Conservation (phyloP, 2,888 invertebrate genomes). For the Agonopterix alstromeriana region DNA sequence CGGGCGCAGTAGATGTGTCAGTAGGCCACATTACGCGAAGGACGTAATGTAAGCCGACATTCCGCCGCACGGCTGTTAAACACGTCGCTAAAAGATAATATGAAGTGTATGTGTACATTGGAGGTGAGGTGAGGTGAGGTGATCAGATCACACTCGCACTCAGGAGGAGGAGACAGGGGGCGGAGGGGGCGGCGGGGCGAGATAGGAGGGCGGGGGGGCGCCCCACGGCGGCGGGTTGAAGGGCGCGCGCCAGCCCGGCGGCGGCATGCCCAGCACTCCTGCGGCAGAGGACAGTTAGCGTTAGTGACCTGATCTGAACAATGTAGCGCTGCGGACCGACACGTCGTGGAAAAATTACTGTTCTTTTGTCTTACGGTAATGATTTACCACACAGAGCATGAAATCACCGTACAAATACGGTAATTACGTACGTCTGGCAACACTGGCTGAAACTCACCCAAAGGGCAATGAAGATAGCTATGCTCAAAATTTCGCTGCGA, state of each 20-base stretch:
- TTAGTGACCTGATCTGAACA: too few relatives aligned
- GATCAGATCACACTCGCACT: background rate
- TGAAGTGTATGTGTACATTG: background rate
- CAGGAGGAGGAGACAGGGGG: slow-evolving; percentile 50
- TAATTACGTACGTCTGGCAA: too few relatives aligned
- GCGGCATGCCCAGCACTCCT: slow-evolving; percentile 34
- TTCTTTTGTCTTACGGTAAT: too few relatives aligned
- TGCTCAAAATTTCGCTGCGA: too few relatives aligned
- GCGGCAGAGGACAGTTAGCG: background rate
- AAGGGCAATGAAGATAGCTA: too few relatives aligned
- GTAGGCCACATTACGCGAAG: background rate
- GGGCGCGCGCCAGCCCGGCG: slow-evolving; percentile 30
- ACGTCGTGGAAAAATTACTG: too few relatives aligned
- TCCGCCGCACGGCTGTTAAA: background rate
- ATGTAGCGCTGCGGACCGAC: too few relatives aligned
- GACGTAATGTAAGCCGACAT: background rate
- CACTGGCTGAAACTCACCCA: too few relatives aligned
- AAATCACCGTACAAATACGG: too few relatives aligned
- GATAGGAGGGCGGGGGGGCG: slow-evolving; percentile 56
- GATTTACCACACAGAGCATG: too few relatives aligned
- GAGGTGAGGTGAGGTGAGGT: too few relatives aligned
- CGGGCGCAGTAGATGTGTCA: too few relatives aligned
- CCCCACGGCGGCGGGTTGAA: slow-evolving; percentile 58
- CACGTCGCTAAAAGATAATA: background rate
- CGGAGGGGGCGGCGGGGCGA: slow-evolving; percentile 68